phyloP scores from a whole-genome alignment of 2,113 vertebrate genomes.

The Larimichthys crocea region DNA sequence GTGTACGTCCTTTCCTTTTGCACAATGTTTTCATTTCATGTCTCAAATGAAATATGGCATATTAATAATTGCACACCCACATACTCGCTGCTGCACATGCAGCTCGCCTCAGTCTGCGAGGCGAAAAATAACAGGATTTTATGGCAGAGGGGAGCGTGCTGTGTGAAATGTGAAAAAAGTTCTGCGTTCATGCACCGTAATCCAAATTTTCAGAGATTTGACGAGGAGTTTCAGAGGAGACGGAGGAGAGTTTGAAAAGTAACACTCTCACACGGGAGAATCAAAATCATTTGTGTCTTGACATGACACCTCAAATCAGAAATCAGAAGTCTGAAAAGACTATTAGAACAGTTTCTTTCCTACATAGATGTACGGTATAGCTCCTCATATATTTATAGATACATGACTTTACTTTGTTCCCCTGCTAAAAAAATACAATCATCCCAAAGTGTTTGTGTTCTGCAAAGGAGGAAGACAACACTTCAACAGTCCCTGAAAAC shows the following conservation, averaged over 20 bases:
- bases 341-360: not conserved
- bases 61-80: slow-evolving; percentile 58
- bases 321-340: too few species aligned
- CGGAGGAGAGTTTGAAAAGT: not conserved
- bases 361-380: too few species aligned
- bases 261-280: not conserved
- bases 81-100: slow-evolving; percentile 32
- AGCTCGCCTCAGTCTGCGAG: slow-evolving; percentile 24
- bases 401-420: not conserved
- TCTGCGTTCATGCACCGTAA: slow-evolving; percentile 17
- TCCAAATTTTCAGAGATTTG: slow-evolving; percentile 15
- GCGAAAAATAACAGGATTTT: slow-evolving; percentile 42
- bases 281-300: not conserved
- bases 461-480: not conserved
- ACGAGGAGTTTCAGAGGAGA: not conserved
- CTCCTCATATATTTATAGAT: not conserved
- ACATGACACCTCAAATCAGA: not conserved
- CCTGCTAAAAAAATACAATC: not conserved
- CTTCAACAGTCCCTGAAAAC: slow-evolving; percentile 24
- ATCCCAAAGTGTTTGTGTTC: not conserved
- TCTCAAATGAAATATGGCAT: slow-evolving; percentile 50
- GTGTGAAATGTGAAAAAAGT: slow-evolving; percentile 32
- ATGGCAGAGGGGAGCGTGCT: not conserved
- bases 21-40: slow-evolving; percentile 47
- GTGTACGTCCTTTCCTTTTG: slow-evolving; percentile 9